Conservation (phyloP, 2,113 vertebrate genomes). For the Globicephala melas region DNA sequence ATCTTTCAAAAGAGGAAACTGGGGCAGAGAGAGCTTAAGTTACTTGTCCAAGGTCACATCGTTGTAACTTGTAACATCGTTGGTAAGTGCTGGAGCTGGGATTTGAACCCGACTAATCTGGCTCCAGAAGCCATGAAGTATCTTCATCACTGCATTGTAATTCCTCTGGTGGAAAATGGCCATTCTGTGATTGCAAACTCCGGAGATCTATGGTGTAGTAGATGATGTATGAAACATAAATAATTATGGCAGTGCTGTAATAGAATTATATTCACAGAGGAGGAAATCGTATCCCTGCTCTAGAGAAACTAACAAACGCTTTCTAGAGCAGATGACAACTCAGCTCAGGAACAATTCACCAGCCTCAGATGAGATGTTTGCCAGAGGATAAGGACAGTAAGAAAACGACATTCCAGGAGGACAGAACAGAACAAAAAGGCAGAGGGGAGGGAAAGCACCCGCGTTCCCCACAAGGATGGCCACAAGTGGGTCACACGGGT, state of each 20-base stretch:
- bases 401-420: neutral
- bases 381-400: too few species aligned
- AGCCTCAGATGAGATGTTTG: neutral
- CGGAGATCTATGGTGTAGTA: neutral
- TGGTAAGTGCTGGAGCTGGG: neutral
- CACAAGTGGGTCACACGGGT: neutral
- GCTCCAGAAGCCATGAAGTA: neutral
- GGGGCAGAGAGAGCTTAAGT: neutral
- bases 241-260: neutral
- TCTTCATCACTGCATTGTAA: neutral
- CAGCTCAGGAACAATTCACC: neutral
- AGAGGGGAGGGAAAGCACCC: neutral
- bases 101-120: neutral
- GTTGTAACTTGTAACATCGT: neutral
- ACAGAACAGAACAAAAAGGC: neutral
- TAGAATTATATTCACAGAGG: neutral
- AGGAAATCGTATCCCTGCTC: neutral
- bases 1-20: neutral
- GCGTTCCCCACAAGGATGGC: neutral
- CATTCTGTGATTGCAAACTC: neutral
- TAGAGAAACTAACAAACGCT: neutral
- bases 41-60: neutral
- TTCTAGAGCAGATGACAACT: neutral
- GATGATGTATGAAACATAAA: neutral
- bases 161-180: neutral